Conservation (phyloP, 2,113 vertebrate species). For the Pangasianodon gigas region DNA sequence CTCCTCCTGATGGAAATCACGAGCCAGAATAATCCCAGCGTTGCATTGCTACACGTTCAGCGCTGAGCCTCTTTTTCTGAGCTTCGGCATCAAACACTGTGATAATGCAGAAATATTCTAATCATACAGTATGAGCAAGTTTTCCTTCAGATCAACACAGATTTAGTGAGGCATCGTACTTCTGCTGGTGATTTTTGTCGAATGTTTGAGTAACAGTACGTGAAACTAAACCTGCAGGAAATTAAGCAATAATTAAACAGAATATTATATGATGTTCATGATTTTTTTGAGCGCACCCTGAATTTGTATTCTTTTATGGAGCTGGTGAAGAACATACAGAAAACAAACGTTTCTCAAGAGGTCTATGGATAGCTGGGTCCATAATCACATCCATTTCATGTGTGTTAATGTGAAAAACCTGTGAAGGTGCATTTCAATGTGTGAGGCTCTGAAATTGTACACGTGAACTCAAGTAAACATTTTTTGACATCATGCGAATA, state of each 20-base stretch:
- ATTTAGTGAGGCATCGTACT: background rate
- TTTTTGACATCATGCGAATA: too few relatives aligned
- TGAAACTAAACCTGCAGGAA: background rate
- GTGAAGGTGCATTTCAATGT: background rate
- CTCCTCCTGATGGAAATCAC: constrained; percentile 14
- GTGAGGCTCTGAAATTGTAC: background rate
- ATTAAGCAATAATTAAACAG: background rate
- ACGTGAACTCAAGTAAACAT: background rate
- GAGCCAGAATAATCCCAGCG: background rate
- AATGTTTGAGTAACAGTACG: background rate
- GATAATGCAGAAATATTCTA: background rate
- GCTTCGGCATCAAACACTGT: background rate
- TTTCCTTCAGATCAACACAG: background rate
- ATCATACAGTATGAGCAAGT: background rate
- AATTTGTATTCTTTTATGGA: background rate
- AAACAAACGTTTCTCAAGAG: background rate
- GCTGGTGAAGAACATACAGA: background rate
- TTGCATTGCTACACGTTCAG: background rate
- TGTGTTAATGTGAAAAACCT: background rate
- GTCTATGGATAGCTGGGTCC: background rate
- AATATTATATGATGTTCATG: background rate
- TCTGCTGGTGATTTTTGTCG: too few relatives aligned
- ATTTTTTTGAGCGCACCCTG: background rate
- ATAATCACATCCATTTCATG: background rate
- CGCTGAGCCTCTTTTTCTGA: background rate